These are phyloP conservation scores for Melanerpes formicivorus DNA, from an alignment of 2,113 vertebrate genomes.

Conservation along the genomic window DNA sequence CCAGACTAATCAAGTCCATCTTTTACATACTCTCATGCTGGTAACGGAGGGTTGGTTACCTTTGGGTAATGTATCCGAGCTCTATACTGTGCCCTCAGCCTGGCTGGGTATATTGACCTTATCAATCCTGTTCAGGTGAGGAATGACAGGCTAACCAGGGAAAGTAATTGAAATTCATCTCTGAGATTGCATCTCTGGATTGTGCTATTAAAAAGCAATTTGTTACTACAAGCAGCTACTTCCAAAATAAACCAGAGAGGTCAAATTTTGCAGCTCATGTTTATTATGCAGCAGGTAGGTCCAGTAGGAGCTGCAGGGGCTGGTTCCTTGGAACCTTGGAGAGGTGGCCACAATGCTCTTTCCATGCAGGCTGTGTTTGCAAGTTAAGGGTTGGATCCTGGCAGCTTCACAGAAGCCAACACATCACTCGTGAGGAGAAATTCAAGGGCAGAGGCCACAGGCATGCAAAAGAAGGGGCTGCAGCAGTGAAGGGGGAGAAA, in stretches of 20 bases:
- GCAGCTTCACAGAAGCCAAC: neutral
- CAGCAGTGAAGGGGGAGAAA: neutral
- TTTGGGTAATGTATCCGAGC: neutral
- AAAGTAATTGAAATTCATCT: conserved; percentile 59
- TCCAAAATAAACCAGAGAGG: conserved; percentile 16
- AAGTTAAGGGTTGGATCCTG: neutral
- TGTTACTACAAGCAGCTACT: conserved; percentile 50
- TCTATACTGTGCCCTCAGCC: neutral
- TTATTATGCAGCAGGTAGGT: neutral
- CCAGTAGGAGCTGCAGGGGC: neutral
- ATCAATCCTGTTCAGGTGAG: conserved; percentile 37
- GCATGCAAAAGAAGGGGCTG: neutral
- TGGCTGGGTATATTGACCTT: neutral
- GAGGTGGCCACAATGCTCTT: neutral
- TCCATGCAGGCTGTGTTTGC: neutral
- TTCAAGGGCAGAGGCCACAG: neutral
- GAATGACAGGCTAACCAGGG: conserved; percentile 43
- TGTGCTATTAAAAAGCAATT: conserved; percentile 25
- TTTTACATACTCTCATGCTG: neutral
- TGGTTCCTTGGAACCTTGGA: neutral
- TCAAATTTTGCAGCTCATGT: neutral
- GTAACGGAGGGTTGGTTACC: neutral
- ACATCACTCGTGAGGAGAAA: neutral
- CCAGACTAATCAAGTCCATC: neutral
- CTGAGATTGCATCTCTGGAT: conserved; percentile 42